Base-by-base conservation (phyloP, 37 sponge, comb jelly and placozoan species). In the Corticium candelabrum region DNA sequence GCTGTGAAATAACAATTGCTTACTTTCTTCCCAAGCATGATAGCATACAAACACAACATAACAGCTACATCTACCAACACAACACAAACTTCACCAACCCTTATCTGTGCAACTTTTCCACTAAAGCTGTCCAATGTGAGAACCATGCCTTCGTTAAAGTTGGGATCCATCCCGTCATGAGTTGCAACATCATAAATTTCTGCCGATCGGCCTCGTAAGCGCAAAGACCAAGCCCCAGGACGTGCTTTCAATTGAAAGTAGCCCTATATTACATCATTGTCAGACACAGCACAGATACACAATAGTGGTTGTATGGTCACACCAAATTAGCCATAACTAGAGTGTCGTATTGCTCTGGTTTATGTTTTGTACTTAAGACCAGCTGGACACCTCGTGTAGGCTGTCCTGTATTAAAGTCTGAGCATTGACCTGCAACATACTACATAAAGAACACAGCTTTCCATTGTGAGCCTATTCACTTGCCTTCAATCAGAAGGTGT, bases 251-350 rank as follows among this genome's bases (percentile, higher is more conserved):
- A 77, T 76, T 96, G 97, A 81, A 89, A 96, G 84, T 96, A 96
- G 3, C 97, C 97, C 90, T 89, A 82, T 37, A 70, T 70, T 4
- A 35, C 67, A 76, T 41, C 29, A 40, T 76, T 76, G 32, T 15
- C 5, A 70, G 40, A 67, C 40, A 5, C 62, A 21, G 62, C 62
- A 50, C 62, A 21, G 15, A 21, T n/a, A n/a, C n/a, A n/a, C n/a
- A n/a, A n/a, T n/a, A n/a, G n/a, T n/a, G n/a, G n/a, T n/a, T n/a
- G 11, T 43, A 43, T 43, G 11, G 56, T 43, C 56, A 5, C 29
- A 89, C 90, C 68, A 96, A 81, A 75, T 96, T 96, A 0, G 93
- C 97, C 97, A 96, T 96, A 38, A 96, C 97, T 37, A 96, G 85
- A 40, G 93, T 96, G 77, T 96, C 97, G 83, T 85, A 87, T 0